Evolutionary conservation across 2,113 vertebrate genomes (phyloP).

Genomic region (Eidolon helvum): DNA sequence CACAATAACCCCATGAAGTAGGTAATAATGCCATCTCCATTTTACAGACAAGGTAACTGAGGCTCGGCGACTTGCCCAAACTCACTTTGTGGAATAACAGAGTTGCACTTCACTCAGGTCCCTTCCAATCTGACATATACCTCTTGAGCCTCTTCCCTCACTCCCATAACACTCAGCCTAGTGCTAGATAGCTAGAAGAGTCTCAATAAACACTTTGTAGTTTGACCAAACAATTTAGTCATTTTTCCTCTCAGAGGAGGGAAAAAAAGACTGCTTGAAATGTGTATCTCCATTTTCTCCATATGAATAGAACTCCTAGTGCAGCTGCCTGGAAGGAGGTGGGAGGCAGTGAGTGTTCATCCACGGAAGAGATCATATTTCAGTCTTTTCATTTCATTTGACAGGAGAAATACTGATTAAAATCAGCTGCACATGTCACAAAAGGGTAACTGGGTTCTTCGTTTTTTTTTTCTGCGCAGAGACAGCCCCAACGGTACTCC

Average conservation of each 20-base stretch:
- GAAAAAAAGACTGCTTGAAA: neutral
- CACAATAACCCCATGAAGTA: neutral
- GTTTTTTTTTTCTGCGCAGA: conserved; percentile 61
- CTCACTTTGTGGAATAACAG: neutral
- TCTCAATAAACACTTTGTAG: neutral
- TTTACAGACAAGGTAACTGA: neutral
- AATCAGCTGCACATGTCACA: conserved; percentile 69
- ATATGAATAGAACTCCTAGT: neutral
- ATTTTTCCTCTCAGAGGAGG: neutral
- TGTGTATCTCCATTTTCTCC: neutral
- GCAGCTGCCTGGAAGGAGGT: neutral
- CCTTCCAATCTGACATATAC: neutral
- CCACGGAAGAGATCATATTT: conserved; percentile 42
- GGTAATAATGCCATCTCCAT: neutral
- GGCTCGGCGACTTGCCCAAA: neutral
- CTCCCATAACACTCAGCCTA: neutral
- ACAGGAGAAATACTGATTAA: conserved; percentile 78
- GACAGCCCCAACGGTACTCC: conserved; percentile 63
- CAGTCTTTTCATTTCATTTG: conserved; percentile 51
- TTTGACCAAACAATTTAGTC: neutral
- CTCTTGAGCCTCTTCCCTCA: neutral
- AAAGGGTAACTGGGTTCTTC: conserved; percentile 76
- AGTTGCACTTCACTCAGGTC: neutral
- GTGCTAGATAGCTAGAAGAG: neutral
- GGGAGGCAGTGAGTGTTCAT: neutral